A percentile compares a stretch with the other conserved stretches of the same genome.
phyloP scores from a whole-genome alignment of 2,888 invertebrate species.

The Drosophila nigritarsus region DNA sequence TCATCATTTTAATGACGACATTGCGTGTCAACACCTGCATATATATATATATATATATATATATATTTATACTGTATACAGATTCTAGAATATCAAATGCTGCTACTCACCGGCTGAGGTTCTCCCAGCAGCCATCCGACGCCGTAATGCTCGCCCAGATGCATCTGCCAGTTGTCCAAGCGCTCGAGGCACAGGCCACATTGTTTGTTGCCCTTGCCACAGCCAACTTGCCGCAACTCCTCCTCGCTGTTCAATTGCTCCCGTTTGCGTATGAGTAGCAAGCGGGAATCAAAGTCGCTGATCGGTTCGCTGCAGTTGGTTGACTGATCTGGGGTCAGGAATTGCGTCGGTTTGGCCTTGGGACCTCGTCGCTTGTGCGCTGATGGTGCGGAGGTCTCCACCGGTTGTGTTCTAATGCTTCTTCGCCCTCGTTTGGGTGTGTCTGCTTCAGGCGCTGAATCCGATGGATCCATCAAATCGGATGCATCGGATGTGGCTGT shows the following conservation, averaged over 20 bases:
- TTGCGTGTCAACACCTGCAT: constrained; percentile 62
- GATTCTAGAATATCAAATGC: neutral
- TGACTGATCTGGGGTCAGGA: neutral
- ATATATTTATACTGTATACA: neutral
- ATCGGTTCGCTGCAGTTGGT: constrained; percentile 3
- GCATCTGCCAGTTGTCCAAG: constrained; percentile 69
- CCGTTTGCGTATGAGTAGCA: constrained; percentile 78
- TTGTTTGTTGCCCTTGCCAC: constrained; percentile 59
- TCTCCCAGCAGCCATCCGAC: constrained; percentile 81
- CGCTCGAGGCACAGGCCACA: constrained; percentile 82
- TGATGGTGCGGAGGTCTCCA: neutral
- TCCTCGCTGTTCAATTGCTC: constrained; percentile 74
- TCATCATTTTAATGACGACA: constrained; percentile 60
- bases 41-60: neutral
- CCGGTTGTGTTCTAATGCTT: neutral
- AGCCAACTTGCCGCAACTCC: constrained; percentile 52
- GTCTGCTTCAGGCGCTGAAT: neutral
- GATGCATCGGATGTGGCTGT: neutral
- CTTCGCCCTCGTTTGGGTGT: neutral
- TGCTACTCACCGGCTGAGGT: constrained; percentile 62
- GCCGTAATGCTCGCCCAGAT: constrained; percentile 82
- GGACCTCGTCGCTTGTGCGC: constrained; percentile 39
- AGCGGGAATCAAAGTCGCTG: constrained; percentile 65
- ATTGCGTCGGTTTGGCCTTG: constrained; percentile 3
- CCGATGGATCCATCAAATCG: neutral